Conservation (phyloP, 1,140 invertebrate genomes). For the Belonocnema kinseyi region DNA sequence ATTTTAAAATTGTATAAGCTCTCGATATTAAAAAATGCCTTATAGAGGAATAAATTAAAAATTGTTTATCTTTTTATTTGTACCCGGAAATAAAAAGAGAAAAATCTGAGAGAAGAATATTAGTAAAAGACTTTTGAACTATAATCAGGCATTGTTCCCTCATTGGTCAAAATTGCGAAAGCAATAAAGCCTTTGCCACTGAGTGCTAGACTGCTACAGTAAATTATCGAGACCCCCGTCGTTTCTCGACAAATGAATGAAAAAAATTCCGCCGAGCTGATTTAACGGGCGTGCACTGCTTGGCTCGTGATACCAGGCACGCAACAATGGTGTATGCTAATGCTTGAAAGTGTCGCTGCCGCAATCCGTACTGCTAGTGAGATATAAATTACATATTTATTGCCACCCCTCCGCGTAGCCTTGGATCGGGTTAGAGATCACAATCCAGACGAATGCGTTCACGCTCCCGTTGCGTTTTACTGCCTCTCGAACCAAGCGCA, state of each 20-base stretch:
- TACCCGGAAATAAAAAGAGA: no score
- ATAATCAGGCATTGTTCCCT: background rate
- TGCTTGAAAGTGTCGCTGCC: conserved; percentile 63
- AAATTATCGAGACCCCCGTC: conserved; percentile 21
- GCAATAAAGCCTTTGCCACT: background rate
- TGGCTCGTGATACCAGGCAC: conserved; percentile 45
- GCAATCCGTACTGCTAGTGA: conserved; percentile 59
- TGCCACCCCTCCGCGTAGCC: conserved; percentile 47
- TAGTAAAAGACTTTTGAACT: no score
- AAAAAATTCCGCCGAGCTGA: no score
- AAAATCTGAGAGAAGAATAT: no score
- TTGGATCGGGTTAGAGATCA: conserved; percentile 55
- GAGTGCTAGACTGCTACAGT: conserved; percentile 10
- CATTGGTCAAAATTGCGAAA: background rate
- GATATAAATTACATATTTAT: conserved; percentile 67
- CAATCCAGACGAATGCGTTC: conserved; percentile 54
- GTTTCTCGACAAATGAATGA: background rate
- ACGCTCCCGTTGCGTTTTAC: conserved; percentile 52
- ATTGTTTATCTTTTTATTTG: no score
- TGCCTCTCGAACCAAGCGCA: background rate
- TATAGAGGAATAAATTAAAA: no score
- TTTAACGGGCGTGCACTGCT: no score
- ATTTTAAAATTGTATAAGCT: no score
- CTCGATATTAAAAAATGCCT: no score
- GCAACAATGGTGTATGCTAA: conserved; percentile 64